These are phyloP conservation scores for Zaprionus taronus DNA, from an alignment of 1,140 invertebrate genomes.

Conservation along the genomic window DNA sequence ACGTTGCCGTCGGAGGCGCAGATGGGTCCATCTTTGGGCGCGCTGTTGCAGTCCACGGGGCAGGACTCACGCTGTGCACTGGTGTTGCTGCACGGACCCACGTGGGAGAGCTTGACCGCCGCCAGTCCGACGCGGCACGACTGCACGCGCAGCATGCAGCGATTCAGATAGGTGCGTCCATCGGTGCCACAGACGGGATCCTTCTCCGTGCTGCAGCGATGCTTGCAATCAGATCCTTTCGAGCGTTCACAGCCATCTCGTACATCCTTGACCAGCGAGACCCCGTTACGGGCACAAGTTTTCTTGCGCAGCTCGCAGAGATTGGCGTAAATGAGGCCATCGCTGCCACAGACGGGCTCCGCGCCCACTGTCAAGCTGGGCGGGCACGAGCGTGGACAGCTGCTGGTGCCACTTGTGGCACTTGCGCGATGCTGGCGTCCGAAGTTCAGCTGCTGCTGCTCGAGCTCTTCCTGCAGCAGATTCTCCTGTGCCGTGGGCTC, in stretches of 20 bases:
- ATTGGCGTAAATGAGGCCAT: constrained; percentile 94
- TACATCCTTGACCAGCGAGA: constrained; percentile 84
- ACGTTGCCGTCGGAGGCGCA: constrained; percentile 97
- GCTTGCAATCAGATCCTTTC: constrained; percentile 90
- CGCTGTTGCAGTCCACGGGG: constrained; percentile 92
- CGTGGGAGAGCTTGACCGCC: constrained; percentile 89
- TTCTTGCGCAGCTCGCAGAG: constrained; percentile 96
- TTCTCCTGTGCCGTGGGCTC: constrained; percentile 57
- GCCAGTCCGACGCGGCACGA: constrained; percentile 86
- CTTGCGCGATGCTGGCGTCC: constrained; percentile 72
- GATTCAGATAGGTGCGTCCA: constrained; percentile 94
- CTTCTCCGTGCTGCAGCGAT: constrained; percentile 91
- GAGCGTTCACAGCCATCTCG: constrained; percentile 88
- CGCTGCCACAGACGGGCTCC: constrained; percentile 94
- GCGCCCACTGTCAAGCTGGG: constrained; percentile 87
- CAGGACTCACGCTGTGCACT: constrained; percentile 94
- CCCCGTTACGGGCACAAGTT: constrained; percentile 93
- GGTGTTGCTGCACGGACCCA: constrained; percentile 94
- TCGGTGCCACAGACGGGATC: constrained; percentile 96
- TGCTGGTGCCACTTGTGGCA: constrained; percentile 74
- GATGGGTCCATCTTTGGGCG: constrained; percentile 93
- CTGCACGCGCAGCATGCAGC: constrained; percentile 95
- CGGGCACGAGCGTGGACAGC: constrained; percentile 92
- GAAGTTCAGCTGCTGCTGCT: constrained; percentile 59
- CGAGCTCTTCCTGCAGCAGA: constrained; percentile 62